These are phyloP conservation scores for Brachyrhaphis roseni DNA, from an alignment of 2,797 vertebrate genomes.

Conservation along the genomic window DNA sequence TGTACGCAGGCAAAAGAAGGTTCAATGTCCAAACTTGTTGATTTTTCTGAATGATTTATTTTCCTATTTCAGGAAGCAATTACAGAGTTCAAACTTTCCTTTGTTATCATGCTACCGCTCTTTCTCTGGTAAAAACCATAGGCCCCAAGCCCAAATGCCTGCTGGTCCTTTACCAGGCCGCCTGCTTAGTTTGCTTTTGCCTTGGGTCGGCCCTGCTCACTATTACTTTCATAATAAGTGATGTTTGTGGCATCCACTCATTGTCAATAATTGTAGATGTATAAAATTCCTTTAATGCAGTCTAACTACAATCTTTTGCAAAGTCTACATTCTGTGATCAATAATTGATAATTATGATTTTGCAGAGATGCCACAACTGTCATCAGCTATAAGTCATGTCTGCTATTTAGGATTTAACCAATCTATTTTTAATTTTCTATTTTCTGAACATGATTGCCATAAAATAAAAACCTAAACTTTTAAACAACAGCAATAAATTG, in stretches of 20 bases:
- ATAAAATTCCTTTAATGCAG: not conserved
- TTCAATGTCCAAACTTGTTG: no score
- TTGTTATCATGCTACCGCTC: no score
- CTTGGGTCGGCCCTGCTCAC: no score
- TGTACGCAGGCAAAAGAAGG: no score
- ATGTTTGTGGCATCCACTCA: not conserved
- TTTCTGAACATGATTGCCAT: not conserved
- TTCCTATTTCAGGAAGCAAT: no score
- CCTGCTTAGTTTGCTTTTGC: no score
- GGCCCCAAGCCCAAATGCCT: no score
- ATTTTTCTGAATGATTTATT: no score
- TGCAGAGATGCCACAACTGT: slow-evolving; percentile 10
- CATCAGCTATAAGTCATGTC: not conserved
- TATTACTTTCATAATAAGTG: no score
- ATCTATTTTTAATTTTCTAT: not conserved
- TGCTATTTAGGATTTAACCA: not conserved
- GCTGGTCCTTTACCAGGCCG: no score
- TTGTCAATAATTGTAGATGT: not conserved
- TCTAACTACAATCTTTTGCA: not conserved
- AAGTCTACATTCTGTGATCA: not conserved
- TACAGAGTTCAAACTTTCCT: no score
- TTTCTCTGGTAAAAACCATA: no score
- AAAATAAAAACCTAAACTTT: not conserved
- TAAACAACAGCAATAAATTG: not conserved
- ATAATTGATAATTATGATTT: not conserved